Evolutionary conservation across 1,140 invertebrate species (phyloP), one percentile per base, ranked within the genome.

Genomic region (Babylonia areolata): DNA sequence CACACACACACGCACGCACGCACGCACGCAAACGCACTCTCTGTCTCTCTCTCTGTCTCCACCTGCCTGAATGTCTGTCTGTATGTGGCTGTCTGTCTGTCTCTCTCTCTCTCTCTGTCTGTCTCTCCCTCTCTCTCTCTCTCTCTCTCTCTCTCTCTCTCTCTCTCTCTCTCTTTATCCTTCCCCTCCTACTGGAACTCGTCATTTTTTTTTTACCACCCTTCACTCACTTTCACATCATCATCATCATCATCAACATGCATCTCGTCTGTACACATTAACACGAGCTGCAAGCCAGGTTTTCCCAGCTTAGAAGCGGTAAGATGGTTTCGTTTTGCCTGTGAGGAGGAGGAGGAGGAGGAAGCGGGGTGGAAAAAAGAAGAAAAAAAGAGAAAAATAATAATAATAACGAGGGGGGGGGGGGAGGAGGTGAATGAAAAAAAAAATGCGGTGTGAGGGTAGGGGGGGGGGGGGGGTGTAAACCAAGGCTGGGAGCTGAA

Each of bases 191-290:
- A 6, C 58, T 3, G 20, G 3, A 20, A 23, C 58, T 20, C 28
- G 3, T 23, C 58, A 64, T 5, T 6, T 28, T 23, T 23, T n/a
- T 64, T 64, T 64, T 23, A 64, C 15, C 15, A 64, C 58, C 58
- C 15, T 23, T 64, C 58, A 64, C 15, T 64, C 58, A 64, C 58
- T 23, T 64, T n/a, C 58, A 23, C 12, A 31, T 77, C 23, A 40
- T 77, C 75, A 77, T 23, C 75, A 77, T 77, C 12, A 31, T 77
- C 23, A 40, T 77, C 75, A 77, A 40, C 75, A 77, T 77, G 40
- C 75, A 40, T 3, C 37, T 77, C 75, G 75, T 28, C 75, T 77
- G 75, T 77, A 9, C 75, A 40, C 20, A 40, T 37, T 28, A 77
- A 77, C 35, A 40, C 35, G 15, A 20, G 35, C 35, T 3, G 33